Evolutionary conservation across 2,888 invertebrate species (phyloP).

Genomic region (Temnothorax unifasciatus): DNA sequence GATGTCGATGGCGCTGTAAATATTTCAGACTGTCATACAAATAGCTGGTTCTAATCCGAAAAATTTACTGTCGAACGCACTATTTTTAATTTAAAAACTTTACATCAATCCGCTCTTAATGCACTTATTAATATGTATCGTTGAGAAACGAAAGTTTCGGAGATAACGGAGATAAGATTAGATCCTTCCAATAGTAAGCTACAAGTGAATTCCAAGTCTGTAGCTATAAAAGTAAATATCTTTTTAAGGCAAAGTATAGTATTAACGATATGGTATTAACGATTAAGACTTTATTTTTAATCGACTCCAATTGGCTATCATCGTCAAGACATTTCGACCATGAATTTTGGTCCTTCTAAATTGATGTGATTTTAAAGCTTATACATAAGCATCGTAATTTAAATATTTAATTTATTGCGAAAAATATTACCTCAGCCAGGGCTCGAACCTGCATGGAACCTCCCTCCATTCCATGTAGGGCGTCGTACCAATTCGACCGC

Average conservation of each 20-base stretch:
- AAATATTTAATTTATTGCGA: too few species aligned
- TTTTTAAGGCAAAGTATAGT: neutral
- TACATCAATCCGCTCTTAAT: neutral
- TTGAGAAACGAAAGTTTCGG: neutral
- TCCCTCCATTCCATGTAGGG: too few species aligned
- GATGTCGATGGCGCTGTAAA: neutral
- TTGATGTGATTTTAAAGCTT: too few species aligned
- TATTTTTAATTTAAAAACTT: constrained; percentile 5
- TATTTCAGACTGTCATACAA: neutral
- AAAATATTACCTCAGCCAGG: too few species aligned
- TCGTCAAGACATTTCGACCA: too few species aligned
- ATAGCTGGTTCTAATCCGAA: neutral
- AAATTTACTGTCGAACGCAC: constrained; percentile 50
- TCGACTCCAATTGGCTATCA: too few species aligned
- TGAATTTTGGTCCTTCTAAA: too few species aligned
- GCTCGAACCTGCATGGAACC: too few species aligned
- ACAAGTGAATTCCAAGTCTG: neutral
- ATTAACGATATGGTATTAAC: too few species aligned
- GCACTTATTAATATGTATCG: neutral
- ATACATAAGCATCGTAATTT: too few species aligned
- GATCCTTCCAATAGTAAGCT: neutral
- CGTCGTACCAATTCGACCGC: too few species aligned
- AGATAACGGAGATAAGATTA: neutral
- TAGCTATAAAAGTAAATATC: neutral
- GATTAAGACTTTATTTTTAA: too few species aligned